Evolutionary conservation across 2,113 vertebrate species (phyloP).

Genomic region (Xenopus laevis): DNA sequence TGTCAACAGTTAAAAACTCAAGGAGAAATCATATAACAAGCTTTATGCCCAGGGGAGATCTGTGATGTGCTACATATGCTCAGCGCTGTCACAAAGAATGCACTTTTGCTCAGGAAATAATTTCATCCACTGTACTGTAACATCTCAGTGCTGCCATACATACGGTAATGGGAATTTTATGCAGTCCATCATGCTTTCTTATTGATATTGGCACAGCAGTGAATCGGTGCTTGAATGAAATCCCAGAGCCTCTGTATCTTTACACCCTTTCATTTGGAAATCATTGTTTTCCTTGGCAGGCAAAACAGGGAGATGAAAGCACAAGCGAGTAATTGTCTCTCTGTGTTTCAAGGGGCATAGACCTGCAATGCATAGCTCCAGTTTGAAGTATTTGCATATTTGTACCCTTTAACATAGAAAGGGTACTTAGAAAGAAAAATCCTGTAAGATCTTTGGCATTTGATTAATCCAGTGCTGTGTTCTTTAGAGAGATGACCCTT

Average conservation of each 20-base stretch:
- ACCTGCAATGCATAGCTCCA: no score
- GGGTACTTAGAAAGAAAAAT: no score
- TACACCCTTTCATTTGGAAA: background rate
- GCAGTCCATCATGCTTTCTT: background rate
- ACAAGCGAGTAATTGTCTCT: background rate
- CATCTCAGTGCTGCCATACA: background rate
- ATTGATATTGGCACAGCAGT: background rate
- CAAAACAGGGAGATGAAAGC: background rate
- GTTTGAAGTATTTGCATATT: no score
- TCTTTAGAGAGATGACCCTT: no score
- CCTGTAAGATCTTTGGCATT: no score
- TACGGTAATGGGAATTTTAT: conserved; percentile 15
- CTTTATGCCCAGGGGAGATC: no score
- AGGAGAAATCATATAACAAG: no score
- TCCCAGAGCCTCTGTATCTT: background rate
- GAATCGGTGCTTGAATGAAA: background rate
- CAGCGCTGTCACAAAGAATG: background rate
- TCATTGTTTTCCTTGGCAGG: conserved; percentile 6
- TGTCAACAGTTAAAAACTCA: no score
- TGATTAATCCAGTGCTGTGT: no score
- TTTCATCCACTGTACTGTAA: background rate
- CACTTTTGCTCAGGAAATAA: background rate
- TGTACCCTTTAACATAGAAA: no score
- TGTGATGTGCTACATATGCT: background rate
- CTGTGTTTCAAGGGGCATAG: background rate